Base-by-base conservation (phyloP, 2,888 invertebrate genomes). In the Laspeyria flexula region DNA sequence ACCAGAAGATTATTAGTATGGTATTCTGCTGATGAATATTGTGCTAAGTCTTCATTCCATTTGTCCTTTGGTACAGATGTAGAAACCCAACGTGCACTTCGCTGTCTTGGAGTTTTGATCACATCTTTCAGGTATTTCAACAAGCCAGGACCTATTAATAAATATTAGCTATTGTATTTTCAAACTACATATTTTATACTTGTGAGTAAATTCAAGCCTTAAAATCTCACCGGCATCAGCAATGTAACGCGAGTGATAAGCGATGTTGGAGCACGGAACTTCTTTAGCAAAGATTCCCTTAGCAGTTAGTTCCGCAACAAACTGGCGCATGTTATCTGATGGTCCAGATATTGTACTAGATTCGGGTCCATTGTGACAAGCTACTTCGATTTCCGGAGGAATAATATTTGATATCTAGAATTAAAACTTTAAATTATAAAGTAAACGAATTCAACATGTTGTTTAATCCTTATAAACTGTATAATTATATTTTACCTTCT, bases 201-300 rank as follows among this genome's bases (percentile, higher is more conserved):
- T 2, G 21, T 21, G 5, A 21, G 21, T 21, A n/a, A n/a, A n/a
- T n/a, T n/a, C n/a, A n/a, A n/a, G n/a, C n/a, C n/a, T 27, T 10
- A 9, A 23, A 25, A 41, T 18, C 49, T 63, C 65, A 84, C 90
- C 94, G 46, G 95, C 95, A 43, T 94, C 91, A 1, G 94, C 93
- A 68, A 98, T 97, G 70, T 97, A 97, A 30, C 95, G 94, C 35
- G 97, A 97, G 78, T 98, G 98, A 77, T 97, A 98, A 0, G 98
- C 97, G 55, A 97, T 96, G 69, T 97, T 96, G 11, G 96, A 95
- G 58, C 96, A 96, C 1, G 86, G 86, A 1, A 90, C 90, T 65
- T 89, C 89, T 35, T 83, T 89, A 0, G 88, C 89, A 34, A 90
- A 90, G n/a, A 89, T 77, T 1, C 77, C 72, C 27, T 81, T 73